These are phyloP conservation scores for Dichetophora obliterata DNA, from an alignment of 2,888 invertebrate genomes.

Conservation along the genomic window DNA sequence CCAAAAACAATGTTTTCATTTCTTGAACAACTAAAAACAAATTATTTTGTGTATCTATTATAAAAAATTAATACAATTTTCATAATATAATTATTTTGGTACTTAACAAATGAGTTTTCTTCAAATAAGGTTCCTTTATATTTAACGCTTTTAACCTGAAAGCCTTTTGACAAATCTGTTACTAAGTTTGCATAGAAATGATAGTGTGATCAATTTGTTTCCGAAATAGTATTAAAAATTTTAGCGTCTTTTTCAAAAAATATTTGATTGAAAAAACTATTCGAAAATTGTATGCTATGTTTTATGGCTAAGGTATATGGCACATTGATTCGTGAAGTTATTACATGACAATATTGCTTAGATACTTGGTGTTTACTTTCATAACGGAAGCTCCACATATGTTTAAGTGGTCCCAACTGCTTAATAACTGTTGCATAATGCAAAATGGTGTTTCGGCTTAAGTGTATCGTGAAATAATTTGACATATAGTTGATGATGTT, in stretches of 20 bases:
- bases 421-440: constrained; percentile 36
- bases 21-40: too few relatives aligned
- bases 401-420: constrained; percentile 37
- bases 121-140: background rate
- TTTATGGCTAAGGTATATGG: constrained; percentile 33
- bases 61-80: too few relatives aligned
- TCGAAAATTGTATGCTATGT: constrained; percentile 27
- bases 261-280: constrained; percentile 25
- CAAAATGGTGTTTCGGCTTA: constrained; percentile 37
- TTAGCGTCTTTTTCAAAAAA: constrained; percentile 30
- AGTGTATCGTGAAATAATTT: constrained; percentile 30
- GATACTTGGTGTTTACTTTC: constrained; percentile 32
- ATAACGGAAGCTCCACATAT: constrained; percentile 40
- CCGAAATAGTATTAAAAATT: constrained; percentile 25
- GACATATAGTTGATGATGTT: constrained; percentile 16
- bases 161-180: background rate
- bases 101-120: background rate
- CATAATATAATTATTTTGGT: too few relatives aligned
- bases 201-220: constrained; percentile 23
- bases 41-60: too few relatives aligned
- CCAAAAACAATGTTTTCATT: too few relatives aligned
- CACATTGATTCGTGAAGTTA: constrained; percentile 27
- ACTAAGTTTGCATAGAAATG: background rate
- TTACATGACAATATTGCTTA: constrained; percentile 37
- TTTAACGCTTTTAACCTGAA: background rate